Evolutionary conservation across 2,888 invertebrate species (phyloP).

Genomic region (Hetaerina titia): DNA sequence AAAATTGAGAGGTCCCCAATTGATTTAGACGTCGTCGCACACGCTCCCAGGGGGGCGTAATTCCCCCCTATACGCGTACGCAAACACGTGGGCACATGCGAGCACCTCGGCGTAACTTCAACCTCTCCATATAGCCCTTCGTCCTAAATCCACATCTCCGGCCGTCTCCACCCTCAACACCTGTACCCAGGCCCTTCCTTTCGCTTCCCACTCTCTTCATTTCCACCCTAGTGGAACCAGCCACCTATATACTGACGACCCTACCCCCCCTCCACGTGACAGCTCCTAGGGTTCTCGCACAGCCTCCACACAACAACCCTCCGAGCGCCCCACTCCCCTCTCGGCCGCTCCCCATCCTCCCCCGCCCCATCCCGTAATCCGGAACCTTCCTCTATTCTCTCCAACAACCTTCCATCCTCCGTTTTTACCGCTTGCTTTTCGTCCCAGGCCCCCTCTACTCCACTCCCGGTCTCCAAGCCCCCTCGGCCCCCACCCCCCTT

Average conservation of each 20-base stretch:
- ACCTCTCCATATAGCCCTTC: neutral
- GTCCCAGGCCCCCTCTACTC: neutral
- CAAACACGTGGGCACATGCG: neutral
- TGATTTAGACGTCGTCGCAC: neutral
- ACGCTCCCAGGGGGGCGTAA: neutral
- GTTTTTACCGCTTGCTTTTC: slow-evolving; percentile 28
- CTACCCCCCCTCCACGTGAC: neutral
- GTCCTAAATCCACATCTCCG: neutral
- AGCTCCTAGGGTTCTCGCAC: neutral
- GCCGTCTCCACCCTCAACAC: neutral
- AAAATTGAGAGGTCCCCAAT: neutral
- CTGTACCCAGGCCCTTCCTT: neutral
- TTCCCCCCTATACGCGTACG: neutral
- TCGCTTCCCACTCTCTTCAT: neutral
- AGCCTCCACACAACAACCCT: neutral
- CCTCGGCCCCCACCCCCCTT: neutral
- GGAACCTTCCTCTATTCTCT: neutral
- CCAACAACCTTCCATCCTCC: neutral
- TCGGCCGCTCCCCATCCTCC: neutral
- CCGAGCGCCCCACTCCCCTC: too few species aligned
- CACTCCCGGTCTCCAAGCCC: neutral
- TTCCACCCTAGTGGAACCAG: neutral
- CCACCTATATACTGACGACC: neutral
- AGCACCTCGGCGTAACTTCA: neutral
- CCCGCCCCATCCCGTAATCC: neutral